Percentiles rank a stretch among this genome's conserved stretches.
Evolutionary conservation across 2,797 vertebrate species (phyloP).

Genomic region (Arnoldichthys spilopterus): DNA sequence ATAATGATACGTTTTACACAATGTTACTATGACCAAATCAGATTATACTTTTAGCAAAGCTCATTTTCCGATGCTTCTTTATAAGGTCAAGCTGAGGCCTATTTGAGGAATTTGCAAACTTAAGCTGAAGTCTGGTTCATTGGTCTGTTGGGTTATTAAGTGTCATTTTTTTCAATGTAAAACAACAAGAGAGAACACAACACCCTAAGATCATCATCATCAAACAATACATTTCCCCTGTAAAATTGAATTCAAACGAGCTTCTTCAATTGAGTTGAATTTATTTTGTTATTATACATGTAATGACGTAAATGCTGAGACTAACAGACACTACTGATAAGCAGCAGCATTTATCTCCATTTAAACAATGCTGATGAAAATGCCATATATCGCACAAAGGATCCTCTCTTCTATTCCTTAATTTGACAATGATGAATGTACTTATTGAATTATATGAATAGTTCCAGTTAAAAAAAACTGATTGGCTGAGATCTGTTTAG

Average conservation of each 20-base stretch:
- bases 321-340: not conserved
- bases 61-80: slow-evolving; percentile 2
- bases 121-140: not conserved
- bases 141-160: not conserved
- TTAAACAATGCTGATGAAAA: not conserved
- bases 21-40: slow-evolving; percentile 14
- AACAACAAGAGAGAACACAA: not conserved
- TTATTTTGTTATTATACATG: not conserved
- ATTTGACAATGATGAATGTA: not conserved
- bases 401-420: not conserved
- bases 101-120: not conserved
- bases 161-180: not conserved
- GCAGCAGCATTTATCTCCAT: not conserved
- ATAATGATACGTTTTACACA: slow-evolving; percentile 7
- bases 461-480: not conserved
- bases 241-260: not conserved
- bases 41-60: slow-evolving; percentile 1
- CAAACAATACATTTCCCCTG: not conserved
- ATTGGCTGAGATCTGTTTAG: not conserved
- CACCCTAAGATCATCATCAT: not conserved
- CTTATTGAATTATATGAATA: not conserved
- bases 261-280: too few relatives aligned
- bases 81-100: slow-evolving; percentile 15
- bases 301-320: not conserved
- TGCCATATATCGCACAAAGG: not conserved